Evolutionary conservation across 2,113 vertebrate genomes (phyloP), one percentile per base, ranked within the genome.

Genomic region (Pteruthius melanotis): DNA sequence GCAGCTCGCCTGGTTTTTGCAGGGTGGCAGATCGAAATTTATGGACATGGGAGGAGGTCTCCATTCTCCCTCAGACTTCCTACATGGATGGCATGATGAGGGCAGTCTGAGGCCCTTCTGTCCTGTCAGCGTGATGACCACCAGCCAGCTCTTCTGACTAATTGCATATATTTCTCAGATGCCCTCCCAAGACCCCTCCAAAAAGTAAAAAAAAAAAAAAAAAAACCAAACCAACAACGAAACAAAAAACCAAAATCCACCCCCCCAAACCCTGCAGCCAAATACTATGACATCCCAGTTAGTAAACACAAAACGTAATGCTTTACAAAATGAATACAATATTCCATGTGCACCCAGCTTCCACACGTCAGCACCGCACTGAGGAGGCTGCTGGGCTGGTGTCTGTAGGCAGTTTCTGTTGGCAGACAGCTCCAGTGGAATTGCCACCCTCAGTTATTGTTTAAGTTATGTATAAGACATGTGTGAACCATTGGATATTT

Each of bases 401-500:
- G 97, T 98, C 98, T 98, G 97, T 98, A 98, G 98, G 98, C 98
- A 98, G 98, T 98, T 98, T 98, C 98, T 97, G 98, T 98, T 98
- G 98, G 98, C 98, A 98, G 98, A 98, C 96, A 97, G 98, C 97
- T 98, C 97, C 98, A 97, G 97, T 95, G 94, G 98, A 98, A 98
- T 98, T 97, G 97, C 98, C 98, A 97, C 97, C 97, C 95, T 97
- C 96, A 97, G 97, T 97, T 96, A 96, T 96, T 95, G 96, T 96
- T 96, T 96, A 97, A 97, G 97, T 98, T 99, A 99, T 98, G 99
- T 99, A 95, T 99, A 99, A 98, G 99, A 99, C 98, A 99, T 98
- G 97, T 99, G 99, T 96, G 99, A 99, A 98, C 99, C 99, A 97
- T 99, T 99, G 98, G 99, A 99, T 98, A 99, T 99, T 93, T 99